Conservation (phyloP, 2,113 vertebrate genomes). For the Clarias batrachus region DNA sequence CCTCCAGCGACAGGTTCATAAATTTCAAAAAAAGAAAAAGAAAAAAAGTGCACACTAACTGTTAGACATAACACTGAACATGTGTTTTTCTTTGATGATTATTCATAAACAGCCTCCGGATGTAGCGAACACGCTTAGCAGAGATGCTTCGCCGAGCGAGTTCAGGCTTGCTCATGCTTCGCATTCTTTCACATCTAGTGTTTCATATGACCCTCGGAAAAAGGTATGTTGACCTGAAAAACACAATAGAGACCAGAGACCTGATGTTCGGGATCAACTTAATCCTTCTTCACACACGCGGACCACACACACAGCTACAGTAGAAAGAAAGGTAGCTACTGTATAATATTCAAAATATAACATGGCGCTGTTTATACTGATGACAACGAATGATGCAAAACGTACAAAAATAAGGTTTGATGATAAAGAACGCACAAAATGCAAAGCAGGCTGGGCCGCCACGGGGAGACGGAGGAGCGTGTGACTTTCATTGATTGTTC, state of each 20-base stretch:
- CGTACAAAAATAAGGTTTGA: neutral
- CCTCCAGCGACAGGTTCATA: neutral
- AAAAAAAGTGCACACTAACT: neutral
- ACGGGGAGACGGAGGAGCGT: neutral
- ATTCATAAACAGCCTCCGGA: constrained; percentile 22
- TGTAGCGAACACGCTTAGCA: neutral
- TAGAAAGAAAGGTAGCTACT: neutral
- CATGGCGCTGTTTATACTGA: neutral
- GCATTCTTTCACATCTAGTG: neutral
- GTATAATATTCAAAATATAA: neutral
- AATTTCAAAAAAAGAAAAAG: neutral
- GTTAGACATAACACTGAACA: constrained; percentile 5
- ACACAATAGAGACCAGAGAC: neutral
- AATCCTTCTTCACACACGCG: neutral
- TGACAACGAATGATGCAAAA: neutral
- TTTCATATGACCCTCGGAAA: constrained; percentile 21
- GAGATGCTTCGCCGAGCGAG: constrained; percentile 1
- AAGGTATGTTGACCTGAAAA: neutral
- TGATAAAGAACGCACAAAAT: neutral
- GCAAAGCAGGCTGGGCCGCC: neutral
- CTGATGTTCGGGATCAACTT: neutral
- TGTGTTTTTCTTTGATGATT: neutral
- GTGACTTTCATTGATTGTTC: neutral
- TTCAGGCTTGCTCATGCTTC: neutral
- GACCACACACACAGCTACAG: neutral